Evolutionary conservation across 1,140 invertebrate genomes (phyloP), one percentile per base, ranked within the genome.

Genomic region (Drosophila simulans): DNA sequence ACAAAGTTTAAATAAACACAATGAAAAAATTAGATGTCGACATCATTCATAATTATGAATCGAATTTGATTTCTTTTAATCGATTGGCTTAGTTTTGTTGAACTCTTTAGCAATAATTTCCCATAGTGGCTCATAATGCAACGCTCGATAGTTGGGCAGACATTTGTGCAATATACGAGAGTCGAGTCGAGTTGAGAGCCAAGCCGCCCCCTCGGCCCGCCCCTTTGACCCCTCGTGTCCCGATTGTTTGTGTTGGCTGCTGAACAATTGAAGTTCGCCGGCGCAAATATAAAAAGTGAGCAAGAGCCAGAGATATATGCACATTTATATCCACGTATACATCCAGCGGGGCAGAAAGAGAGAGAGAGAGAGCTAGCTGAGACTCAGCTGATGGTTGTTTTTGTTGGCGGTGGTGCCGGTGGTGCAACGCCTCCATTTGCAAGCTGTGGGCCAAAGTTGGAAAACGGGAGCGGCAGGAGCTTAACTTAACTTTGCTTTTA

Each of bases 401-500:
- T 22, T 80, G 76, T 15, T 80, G 58, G 11, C 20, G 60, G 34
- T 11, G 34, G 34, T 10, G 34, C 31, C 54, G 72, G 49, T 71
- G 78, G 34, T 86, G 82, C 82, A 86, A 82, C 83, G 82, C 82
- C 82, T 86, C 83, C 70, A 79, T 75, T 88, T 75, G 57, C 74
- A 54, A 51, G 51, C 49, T 68, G 60, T 58, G 56, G 65, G 74
- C 78, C 75, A 68, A 83, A 88, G 84, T 83, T 88, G 84, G 79
- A 35, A 53, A 68, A 49, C 48, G 43, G 39, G 45, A 43, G 73
- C 58, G 63, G 65, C 62, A 60, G 78, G 72, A 89, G 85, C 85
- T 89, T 89, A 90, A 84, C 68, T 91, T 90, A 90, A 89, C 90
- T 91, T 91, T 91, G 83, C 84, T 91, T 86, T 85, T 80, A 81